Evolutionary conservation across 2,797 vertebrate genomes (phyloP), one percentile per base, ranked within the genome.

Genomic region (Pseudochirops corinnae): DNA sequence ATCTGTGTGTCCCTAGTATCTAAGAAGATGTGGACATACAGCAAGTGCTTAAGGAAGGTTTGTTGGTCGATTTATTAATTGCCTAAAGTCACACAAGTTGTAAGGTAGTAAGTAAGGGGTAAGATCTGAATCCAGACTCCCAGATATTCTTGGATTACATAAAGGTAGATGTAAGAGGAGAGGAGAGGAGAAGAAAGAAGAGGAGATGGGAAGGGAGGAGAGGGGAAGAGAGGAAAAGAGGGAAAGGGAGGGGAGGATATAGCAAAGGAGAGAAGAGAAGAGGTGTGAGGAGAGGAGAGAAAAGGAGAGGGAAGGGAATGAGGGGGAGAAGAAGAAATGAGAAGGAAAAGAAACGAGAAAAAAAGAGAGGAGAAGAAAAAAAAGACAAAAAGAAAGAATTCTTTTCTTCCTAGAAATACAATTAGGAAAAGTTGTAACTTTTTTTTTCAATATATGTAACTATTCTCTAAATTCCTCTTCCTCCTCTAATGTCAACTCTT

Each of bases 301-400:
- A 90, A 92, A 53, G 26, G 28, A 29, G 14, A 55, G 0, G 60
- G 6, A 31, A 16, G 62, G 56, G 60, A 94, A 18, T 90, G 92
- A 93, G 74, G 96, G 94, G 94, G 95, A 93, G 92, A 93, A 21
- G n/a, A 58, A 9, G 57, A 58, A 58, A 58, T 29, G 7, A 58
- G 58, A 53, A 91, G n/a, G 87, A 33, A 28, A 91, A 55, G 62
- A 90, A 57, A 1, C 29, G 10, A 91, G 39, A 56, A n/a, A n/a
- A 0, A 56, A 55, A n/a, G 39, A 0, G 58, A 93, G 95, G 94
- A 90, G 29, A 6, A 1, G 10, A 82, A 0, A 18, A 46, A 46
- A 7, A 11, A 50, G 11, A 28, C 11, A 46, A 3, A 46, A 4
- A 74, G 16, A 39, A 74, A 46, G 9, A 26, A 24, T 87, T 46